phyloP scores from a whole-genome alignment of 2,797 vertebrate species.

The Sandelia bainsii region DNA sequence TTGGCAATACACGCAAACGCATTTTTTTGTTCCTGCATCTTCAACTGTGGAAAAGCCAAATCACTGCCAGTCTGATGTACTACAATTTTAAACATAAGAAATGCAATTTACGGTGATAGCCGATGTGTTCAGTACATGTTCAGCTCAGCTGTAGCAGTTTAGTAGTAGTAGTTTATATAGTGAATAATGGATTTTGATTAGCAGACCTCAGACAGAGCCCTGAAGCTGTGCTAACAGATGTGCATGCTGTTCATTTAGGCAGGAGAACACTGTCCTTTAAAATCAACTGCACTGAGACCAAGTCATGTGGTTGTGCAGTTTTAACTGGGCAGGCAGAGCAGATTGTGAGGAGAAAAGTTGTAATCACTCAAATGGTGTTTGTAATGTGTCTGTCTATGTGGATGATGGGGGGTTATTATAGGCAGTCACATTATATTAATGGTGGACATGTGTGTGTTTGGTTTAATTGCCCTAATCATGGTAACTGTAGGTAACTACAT shows the following conservation, averaged over 20 bases:
- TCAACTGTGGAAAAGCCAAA: slow-evolving; percentile 3
- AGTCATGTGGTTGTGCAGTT: background rate
- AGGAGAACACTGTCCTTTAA: too few relatives aligned
- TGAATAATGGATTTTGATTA: too few relatives aligned
- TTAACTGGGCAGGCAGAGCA: background rate
- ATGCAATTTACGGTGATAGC: background rate
- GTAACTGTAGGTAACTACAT: slow-evolving; percentile 20
- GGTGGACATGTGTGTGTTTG: slow-evolving; percentile 26
- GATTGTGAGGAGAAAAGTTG: background rate
- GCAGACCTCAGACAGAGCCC: too few relatives aligned
- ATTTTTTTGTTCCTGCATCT: background rate
- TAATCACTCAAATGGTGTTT: slow-evolving; percentile 17
- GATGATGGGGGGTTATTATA: slow-evolving; percentile 9
- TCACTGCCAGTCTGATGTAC: slow-evolving; percentile 7
- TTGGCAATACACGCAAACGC: background rate
- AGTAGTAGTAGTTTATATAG: too few relatives aligned
- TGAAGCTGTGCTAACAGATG: too few relatives aligned
- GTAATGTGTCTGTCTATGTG: background rate
- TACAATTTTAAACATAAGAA: background rate
- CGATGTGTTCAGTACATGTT: background rate
- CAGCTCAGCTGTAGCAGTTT: background rate
- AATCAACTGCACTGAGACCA: too few relatives aligned
- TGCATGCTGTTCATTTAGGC: too few relatives aligned
- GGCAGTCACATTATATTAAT: slow-evolving; percentile 24
- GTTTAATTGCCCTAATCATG: slow-evolving; percentile 45